These are phyloP conservation scores for Argopecten irradians DNA, from an alignment of 1,140 invertebrate genomes.

Conservation along the genomic window DNA sequence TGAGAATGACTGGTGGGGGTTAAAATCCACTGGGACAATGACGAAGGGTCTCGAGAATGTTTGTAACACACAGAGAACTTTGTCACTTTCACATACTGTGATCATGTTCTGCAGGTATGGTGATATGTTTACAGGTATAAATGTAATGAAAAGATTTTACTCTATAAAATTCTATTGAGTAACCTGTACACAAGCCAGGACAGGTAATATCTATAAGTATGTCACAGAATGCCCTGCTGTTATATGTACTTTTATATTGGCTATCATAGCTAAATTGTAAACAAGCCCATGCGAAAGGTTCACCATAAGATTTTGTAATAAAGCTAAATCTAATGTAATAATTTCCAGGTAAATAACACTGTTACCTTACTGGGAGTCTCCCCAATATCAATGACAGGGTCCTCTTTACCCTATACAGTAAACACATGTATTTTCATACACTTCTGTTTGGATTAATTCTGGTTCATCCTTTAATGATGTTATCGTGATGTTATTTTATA, in stretches of 20 bases:
- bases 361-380: not conserved
- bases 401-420: too few species aligned
- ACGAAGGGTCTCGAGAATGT: not conserved
- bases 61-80: not conserved
- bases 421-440: too few species aligned
- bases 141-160: not conserved
- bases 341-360: not conserved
- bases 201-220: not conserved
- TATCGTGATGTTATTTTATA: too few species aligned
- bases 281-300: not conserved
- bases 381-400: too few species aligned
- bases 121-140: not conserved
- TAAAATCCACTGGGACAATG: not conserved
- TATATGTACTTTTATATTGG: not conserved
- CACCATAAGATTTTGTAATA: not conserved
- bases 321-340: not conserved
- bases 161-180: not conserved
- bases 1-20: not conserved
- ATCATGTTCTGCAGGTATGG: not conserved
- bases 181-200: not conserved
- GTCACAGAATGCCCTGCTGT: not conserved
- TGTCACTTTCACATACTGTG: not conserved
- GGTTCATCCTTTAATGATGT: too few species aligned
- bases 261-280: not conserved
- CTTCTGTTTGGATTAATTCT: too few species aligned